Evolutionary conservation across 1,140 invertebrate genomes (phyloP).

Genomic region (Zelostemma sp.): DNA sequence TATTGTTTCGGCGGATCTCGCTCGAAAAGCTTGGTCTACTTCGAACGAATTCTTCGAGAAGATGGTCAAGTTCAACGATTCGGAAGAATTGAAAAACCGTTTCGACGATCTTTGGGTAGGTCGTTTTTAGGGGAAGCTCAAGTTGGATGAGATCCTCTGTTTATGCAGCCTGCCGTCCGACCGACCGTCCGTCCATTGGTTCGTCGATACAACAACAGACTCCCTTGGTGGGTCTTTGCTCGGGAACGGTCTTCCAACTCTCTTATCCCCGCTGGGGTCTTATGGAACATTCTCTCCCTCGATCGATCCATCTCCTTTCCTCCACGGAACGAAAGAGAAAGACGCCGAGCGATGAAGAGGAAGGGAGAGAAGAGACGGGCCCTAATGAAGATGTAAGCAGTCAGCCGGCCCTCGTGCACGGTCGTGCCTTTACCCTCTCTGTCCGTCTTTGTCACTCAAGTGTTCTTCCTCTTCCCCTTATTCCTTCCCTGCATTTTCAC

Average conservation of each 20-base stretch:
- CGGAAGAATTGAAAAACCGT: too few species aligned
- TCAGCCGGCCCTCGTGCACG: conserved; percentile 63
- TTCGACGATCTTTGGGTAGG: too few species aligned
- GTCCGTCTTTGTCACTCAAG: conserved; percentile 48
- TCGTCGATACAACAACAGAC: conserved; percentile 68
- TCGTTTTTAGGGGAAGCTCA: background rate
- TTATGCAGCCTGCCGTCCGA: conserved; percentile 59
- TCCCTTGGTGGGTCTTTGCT: conserved; percentile 67
- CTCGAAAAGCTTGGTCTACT: too few species aligned
- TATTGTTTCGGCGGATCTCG: too few species aligned
- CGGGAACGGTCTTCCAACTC: conserved; percentile 59
- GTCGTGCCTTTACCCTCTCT: conserved; percentile 61
- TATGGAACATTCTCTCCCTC: conserved; percentile 38
- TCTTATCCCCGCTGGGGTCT: conserved; percentile 56
- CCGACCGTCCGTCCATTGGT: conserved; percentile 48
- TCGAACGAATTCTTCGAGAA: too few species aligned
- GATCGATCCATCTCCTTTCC: conserved; percentile 20
- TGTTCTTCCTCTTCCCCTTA: conserved; percentile 25
- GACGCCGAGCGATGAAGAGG: background rate
- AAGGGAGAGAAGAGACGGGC: conserved; percentile 49
- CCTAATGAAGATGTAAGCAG: conserved; percentile 71
- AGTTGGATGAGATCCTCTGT: conserved; percentile 67
- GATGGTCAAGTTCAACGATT: too few species aligned
- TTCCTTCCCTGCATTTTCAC: conserved; percentile 35
- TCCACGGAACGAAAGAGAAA: conserved; percentile 4